Conservation (phyloP, 2,797 vertebrate genomes). For the Naso thynnoides region DNA sequence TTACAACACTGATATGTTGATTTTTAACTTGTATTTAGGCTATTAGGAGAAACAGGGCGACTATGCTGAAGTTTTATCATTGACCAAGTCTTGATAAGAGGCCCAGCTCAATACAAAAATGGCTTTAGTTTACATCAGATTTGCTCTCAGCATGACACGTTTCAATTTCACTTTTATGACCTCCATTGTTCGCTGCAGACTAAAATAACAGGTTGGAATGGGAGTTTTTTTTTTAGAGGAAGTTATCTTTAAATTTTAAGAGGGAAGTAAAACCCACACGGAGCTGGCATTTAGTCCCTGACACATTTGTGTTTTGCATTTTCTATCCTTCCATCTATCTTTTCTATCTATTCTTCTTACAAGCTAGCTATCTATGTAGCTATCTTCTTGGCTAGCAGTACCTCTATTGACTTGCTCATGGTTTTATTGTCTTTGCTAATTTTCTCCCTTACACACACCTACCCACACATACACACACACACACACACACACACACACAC, state of each 20-base stretch:
- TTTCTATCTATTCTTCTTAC: constrained; percentile 8
- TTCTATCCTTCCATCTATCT: constrained; percentile 1
- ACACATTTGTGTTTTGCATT: background rate
- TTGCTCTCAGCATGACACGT: constrained; percentile 31
- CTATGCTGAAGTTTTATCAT: constrained; percentile 14
- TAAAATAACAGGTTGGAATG: constrained; percentile 72
- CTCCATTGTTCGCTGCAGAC: constrained; percentile 43
- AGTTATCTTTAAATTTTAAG: constrained; percentile 82
- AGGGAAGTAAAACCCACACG: constrained; percentile 53
- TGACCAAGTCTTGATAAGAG: constrained; percentile 35
- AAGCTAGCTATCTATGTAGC: background rate
- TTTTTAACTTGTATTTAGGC: constrained; percentile 18
- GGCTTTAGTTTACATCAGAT: constrained; percentile 21
- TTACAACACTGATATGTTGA: background rate
- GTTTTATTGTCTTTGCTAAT: constrained; percentile 60
- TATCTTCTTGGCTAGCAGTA: background rate
- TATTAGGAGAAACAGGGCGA: constrained; percentile 2
- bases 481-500: constrained; percentile 28
- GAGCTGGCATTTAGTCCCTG: constrained; percentile 45
- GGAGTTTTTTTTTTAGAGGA: constrained; percentile 45
- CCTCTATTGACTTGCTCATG: constrained; percentile 60
- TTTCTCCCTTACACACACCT: constrained; percentile 43
- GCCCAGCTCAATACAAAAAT: constrained; percentile 30
- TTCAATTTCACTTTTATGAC: constrained; percentile 54
- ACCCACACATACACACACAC: constrained; percentile 24